Evolutionary conservation across 1,140 invertebrate species (phyloP).

Genomic region (Drosophila prosaltans): DNA sequence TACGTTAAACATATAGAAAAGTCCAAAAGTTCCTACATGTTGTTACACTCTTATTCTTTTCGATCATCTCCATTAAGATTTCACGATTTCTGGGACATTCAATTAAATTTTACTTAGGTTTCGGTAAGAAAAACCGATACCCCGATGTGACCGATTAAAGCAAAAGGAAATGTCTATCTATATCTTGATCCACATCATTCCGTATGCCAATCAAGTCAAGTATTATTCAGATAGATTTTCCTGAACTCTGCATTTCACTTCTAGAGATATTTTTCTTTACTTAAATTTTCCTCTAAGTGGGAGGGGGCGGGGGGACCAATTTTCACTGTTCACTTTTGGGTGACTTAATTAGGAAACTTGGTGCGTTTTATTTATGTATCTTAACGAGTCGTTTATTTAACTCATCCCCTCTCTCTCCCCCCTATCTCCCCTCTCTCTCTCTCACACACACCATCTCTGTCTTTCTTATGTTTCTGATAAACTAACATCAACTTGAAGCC

Average conservation of each 20-base stretch:
- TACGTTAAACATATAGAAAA: no score
- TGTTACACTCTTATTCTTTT: no score
- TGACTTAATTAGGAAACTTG: constrained; percentile 78
- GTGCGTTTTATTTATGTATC: constrained; percentile 77
- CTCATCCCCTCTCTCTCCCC: constrained; percentile 42
- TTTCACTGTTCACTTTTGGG: constrained; percentile 28
- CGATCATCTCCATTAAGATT: no score
- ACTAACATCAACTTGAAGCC: constrained; percentile 56
- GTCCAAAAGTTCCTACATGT: no score
- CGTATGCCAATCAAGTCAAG: constrained; percentile 2
- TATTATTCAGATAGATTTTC: background rate
- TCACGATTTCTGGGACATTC: no score
- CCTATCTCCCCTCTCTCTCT: background rate
- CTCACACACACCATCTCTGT: background rate
- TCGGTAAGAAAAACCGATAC: background rate
- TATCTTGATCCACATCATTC: background rate
- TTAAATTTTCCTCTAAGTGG: background rate
- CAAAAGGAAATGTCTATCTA: background rate
- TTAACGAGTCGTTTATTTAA: constrained; percentile 79
- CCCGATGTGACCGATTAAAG: background rate
- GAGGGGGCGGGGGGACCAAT: constrained; percentile 19
- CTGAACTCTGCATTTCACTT: background rate
- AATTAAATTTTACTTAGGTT: background rate
- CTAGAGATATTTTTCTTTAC: background rate
- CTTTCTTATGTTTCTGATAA: constrained; percentile 15